These are phyloP conservation scores for Labeo catla DNA, from an alignment of 2,113 vertebrate genomes.

Conservation along the genomic window DNA sequence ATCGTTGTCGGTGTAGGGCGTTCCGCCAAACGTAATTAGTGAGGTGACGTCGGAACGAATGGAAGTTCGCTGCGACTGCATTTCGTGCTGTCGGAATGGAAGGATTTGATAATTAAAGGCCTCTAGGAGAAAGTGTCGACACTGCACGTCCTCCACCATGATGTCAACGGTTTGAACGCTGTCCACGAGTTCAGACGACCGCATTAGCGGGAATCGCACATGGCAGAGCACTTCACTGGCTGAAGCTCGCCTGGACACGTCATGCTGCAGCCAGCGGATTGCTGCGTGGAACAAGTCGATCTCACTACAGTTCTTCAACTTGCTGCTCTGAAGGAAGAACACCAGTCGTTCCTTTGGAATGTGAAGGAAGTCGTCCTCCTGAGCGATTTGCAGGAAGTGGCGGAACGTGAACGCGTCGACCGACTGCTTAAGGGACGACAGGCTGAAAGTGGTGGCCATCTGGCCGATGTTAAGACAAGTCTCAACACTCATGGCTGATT, in stretches of 20 bases:
- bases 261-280: constrained; percentile 89
- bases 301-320: constrained; percentile 90
- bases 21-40: constrained; percentile 90
- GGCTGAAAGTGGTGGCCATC: constrained; percentile 95
- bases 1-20: constrained; percentile 95
- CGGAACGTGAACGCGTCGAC: constrained; percentile 93
- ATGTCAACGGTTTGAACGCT: constrained; percentile 91
- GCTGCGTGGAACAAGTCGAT: constrained; percentile 92
- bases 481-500: constrained; percentile 96
- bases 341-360: constrained; percentile 91
- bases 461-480: constrained; percentile 96
- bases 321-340: constrained; percentile 97
- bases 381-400: constrained; percentile 94
- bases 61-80: constrained; percentile 87
- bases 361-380: constrained; percentile 95
- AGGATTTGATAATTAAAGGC: constrained; percentile 98
- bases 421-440: constrained; percentile 91
- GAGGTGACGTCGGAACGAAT: constrained; percentile 87
- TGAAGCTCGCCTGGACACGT: constrained; percentile 76
- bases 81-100: constrained; percentile 94
- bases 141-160: constrained; percentile 94
- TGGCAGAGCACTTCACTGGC: constrained; percentile 90
- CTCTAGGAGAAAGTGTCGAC: constrained; percentile 92
- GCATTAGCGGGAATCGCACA: constrained; percentile 96
- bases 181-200: constrained; percentile 93